Evolutionary conservation across 2,113 vertebrate genomes (phyloP), one percentile per base, ranked within the genome.

Genomic region (Gorsachius goisagi): DNA sequence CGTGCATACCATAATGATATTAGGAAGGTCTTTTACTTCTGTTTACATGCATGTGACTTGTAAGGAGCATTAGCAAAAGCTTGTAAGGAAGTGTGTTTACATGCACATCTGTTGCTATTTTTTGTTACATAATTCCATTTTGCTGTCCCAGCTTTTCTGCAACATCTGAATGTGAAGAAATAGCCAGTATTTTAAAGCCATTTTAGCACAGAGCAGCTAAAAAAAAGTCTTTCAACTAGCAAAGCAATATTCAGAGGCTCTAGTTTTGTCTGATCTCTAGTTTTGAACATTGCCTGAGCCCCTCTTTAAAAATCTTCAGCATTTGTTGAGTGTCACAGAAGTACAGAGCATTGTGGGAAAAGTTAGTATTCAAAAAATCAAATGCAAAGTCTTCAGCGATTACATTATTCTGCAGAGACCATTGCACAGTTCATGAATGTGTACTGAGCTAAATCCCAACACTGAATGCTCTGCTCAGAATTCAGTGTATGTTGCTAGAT

Each of bases 361-460:
- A 56, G 52, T 32, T 89, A 59, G 15, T 47, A 71, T 92, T 77
- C 76, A 1, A 1, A 53, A 88, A 85, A 30, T 52, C 45, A 85
- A 62, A 86, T 80, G 58, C 19, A 19, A 7, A 81, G 60, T 52
- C 80, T 92, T 87, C 20, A 33, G 56, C 37, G 44, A 32, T 81
- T 33, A 35, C 21, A 16, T 62, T 85, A 45, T 81, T 95, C 83
- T 96, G 64, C 86, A 68, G 83, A 97, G 68, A 93, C 64, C 56
- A 92, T 90, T 94, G 64, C 52, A 15, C 59, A 62, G 47, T 62
- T 87, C n/a, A 6, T 78, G 39, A 75, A 39, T 23, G 35, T 69
- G 56, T 66, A 22, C 80, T 86, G 90, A 86, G 19, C 55, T 86
- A 52, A 86, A 93, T 47, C 56, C 47, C 49, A 55, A 0, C 32